Percentiles rank a stretch among this genome's conserved stretches.
phyloP scores from a whole-genome alignment of 2,113 vertebrate genomes.

The Tamias sibiricus region DNA sequence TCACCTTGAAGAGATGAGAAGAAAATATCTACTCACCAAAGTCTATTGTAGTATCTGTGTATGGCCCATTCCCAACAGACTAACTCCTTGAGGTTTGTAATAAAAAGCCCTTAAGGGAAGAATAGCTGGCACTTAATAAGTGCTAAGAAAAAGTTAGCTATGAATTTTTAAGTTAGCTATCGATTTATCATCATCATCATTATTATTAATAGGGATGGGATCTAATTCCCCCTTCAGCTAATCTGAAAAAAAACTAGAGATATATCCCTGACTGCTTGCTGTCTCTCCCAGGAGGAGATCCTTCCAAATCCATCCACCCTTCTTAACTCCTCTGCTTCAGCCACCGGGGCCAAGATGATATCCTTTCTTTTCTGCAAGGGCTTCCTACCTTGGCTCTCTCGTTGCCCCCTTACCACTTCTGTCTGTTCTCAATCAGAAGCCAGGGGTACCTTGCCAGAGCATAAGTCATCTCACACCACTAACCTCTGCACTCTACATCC shows the following conservation, averaged over 20 bases:
- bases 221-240: conserved; percentile 17
- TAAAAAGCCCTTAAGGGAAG: neutral
- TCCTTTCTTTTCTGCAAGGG: neutral
- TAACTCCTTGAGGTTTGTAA: neutral
- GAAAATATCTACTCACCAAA: neutral
- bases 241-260: neutral
- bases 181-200: conserved; percentile 54
- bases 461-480: neutral
- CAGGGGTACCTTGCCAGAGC: neutral
- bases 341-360: fast-evolving
- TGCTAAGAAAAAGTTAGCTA: conserved; percentile 12
- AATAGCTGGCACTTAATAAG: neutral
- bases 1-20: neutral
- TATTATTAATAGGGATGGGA: conserved; percentile 13
- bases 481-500: neutral
- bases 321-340: neutral
- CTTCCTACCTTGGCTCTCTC: neutral
- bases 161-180: conserved; percentile 25
- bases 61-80: neutral
- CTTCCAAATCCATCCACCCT: neutral
- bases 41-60: neutral
- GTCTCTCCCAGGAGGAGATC: neutral
- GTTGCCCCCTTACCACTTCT: neutral
- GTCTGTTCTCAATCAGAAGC: neutral
- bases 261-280: neutral